A percentile compares a stretch with the other conserved stretches of the same genome.
Conservation (phyloP, 2,888 invertebrate genomes). For the Poecilobothrus nobilitatus region DNA sequence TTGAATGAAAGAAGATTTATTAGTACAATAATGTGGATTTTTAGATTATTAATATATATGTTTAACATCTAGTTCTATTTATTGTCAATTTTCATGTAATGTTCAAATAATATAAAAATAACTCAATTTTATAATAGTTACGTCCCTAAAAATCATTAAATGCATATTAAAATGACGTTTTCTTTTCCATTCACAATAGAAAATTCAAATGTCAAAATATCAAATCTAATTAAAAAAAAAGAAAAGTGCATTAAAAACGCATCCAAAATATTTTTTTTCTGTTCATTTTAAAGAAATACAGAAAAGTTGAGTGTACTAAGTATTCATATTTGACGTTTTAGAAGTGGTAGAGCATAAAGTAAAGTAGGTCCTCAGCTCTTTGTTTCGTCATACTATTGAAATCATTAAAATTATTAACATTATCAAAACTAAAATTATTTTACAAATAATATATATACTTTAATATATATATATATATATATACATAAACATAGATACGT, state of each 20-base stretch:
- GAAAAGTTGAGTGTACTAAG: not conserved
- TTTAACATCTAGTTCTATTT: too few relatives aligned
- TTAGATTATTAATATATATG: too few relatives aligned
- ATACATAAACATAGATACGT: not conserved
- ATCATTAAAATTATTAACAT: not conserved
- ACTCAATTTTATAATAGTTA: too few relatives aligned
- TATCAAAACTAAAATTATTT: not conserved
- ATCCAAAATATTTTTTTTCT: not conserved
- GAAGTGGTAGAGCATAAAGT: constrained; percentile 1
- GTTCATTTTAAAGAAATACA: not conserved
- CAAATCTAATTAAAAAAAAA: not conserved
- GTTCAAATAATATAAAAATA: too few relatives aligned
- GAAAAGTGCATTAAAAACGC: not conserved
- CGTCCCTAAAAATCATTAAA: too few relatives aligned
- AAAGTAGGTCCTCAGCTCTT: constrained; percentile 6
- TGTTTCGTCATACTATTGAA: constrained; percentile 1
- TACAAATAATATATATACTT: not conserved
- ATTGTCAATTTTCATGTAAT: too few relatives aligned
- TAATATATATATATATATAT: not conserved
- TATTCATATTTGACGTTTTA: constrained; percentile 3
- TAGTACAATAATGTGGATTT: too few relatives aligned
- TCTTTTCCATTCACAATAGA: not conserved
- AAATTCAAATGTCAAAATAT: not conserved
- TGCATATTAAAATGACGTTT: too few relatives aligned
- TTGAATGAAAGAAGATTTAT: too few relatives aligned